Percentiles rank a stretch among this genome's conserved stretches.
Evolutionary conservation across 2,797 vertebrate genomes (phyloP).

Genomic region (Xenentodon cancila): DNA sequence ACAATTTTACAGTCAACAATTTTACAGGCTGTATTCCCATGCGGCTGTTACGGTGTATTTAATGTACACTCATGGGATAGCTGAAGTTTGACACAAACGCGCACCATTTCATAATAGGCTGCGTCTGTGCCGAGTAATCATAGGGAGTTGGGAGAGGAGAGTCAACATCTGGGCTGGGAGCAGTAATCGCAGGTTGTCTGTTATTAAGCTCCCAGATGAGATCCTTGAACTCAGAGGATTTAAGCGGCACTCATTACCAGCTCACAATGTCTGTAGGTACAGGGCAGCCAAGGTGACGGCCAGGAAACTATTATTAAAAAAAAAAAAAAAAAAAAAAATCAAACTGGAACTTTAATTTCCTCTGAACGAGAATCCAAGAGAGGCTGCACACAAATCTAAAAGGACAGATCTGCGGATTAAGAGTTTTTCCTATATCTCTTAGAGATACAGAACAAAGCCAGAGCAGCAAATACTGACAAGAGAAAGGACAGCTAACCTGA

Average conservation of each 20-base stretch:
- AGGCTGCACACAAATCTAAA: slow-evolving; percentile 15
- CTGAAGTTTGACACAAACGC: slow-evolving; percentile 28
- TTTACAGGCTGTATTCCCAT: slow-evolving; percentile 1
- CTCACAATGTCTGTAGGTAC: slow-evolving; percentile 42
- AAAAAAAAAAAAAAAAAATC: not conserved
- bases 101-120: slow-evolving; percentile 54
- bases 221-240: slow-evolving; percentile 67
- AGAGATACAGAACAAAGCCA: not conserved
- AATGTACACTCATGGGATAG: slow-evolving; percentile 35
- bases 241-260: slow-evolving; percentile 55
- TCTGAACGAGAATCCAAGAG: slow-evolving; percentile 1
- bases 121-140: slow-evolving; percentile 65
- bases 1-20: slow-evolving; percentile 10
- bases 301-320: slow-evolving; percentile 5
- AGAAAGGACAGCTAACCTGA: too few relatives aligned
- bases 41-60: slow-evolving; percentile 12
- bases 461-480: not conserved
- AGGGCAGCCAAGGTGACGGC: slow-evolving; percentile 55
- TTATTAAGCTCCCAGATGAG: slow-evolving; percentile 72
- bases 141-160: slow-evolving; percentile 74
- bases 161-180: slow-evolving; percentile 76
- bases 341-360: slow-evolving; percentile 42
- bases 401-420: slow-evolving; percentile 14
- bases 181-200: slow-evolving; percentile 77
- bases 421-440: not conserved